Base-by-base conservation (phyloP, 2,888 invertebrate genomes). In the Megaustenia siamemsis region DNA sequence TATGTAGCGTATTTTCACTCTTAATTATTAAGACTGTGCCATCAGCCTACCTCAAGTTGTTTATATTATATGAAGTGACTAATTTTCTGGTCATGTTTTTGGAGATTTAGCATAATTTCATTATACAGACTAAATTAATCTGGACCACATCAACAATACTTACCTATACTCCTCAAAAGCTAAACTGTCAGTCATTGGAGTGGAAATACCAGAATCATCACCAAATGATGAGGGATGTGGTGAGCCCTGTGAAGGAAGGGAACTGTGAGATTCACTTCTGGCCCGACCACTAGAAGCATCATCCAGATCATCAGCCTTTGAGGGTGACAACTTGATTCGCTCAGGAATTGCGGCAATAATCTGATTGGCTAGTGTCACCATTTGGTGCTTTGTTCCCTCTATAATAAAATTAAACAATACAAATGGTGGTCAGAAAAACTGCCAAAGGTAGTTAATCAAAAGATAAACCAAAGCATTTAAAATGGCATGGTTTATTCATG, bases 311-410 rank as follows among this genome's bases (percentile, higher is more conserved):
- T 92, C 92, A 24, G 88, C 86, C 10, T 90, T 89, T 32, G 90
- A 88, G 0, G 93, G 93, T 6, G 92, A 93, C n/a, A 97, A 97
- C 96, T 99, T 99, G 93, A 99, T 99, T 92, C 98, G 96, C 90
- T 98, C 98, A 86, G 99, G 99, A 96, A 99, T 97, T 21, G 99
- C 99, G 82, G 98, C 99, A 93, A 99, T 99, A 91, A 99, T 99
- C 95, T 99, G 98, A 94, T 98, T 98, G 82, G 99, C 99, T 93
- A 99, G 95, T 83, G 98, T 98, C 35, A 94, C 92, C 91, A 94
- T 94, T 87, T 93, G 93, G 24, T 90, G 89, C 83, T 92, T 90
- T 75, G 79, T 88, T 66, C 81, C 85, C 49, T 85, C 82, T 85
- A 77, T 12, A 49, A 63, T 24, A 43, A 45, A 45, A 71, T 10